Base-by-base conservation (phyloP, 2,113 vertebrate genomes). In the Loxodonta africana region DNA sequence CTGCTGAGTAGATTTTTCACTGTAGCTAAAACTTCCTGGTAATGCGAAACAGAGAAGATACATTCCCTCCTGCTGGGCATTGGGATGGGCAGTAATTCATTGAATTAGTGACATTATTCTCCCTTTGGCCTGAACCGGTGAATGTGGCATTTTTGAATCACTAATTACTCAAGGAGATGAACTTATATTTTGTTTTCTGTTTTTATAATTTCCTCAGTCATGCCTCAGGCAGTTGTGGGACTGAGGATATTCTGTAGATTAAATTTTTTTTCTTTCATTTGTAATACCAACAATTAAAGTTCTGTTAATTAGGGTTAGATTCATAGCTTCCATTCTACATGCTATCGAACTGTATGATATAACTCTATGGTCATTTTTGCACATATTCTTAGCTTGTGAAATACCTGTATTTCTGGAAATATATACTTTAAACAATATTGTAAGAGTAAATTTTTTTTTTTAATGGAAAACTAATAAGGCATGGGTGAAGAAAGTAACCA, bases 221-320 rank as follows among this genome's bases (percentile, higher is more conserved):
- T 60, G 63, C 83, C 87, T 91, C 63, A 87, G 83, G 91, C 94
- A 83, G 74, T 83, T 71, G 69, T 90, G 89, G 30, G 62, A 8
- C 37, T 33, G 46, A 76, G 15, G 30, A n/a, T 91, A 94, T 51
- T 81, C 44, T 48, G 28, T 53, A 92, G 71, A 6, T 76, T 80
- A 60, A 21, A 76, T 69, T 3, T 80, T 14, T 80, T 78, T n/a
- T 44, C n/a, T 73, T 53, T 88, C 76, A 85, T 37, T 81, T 51
- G 33, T 81, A 78, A 88, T 85, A n/a, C 17, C 53, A 93, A 12
- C 74, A 91, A 95, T 94, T 92, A 74, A 97, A 93, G 11, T 62
- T 91, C 76, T 91, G 53, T n/a, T 93, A 89, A 91, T 95, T 83
- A 83, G 8, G 20, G 6, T 18, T 33, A 82, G 62, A 81, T 3